These are phyloP conservation scores for Zaprionus ornatus DNA, from an alignment of 1,140 invertebrate genomes.

Conservation along the genomic window DNA sequence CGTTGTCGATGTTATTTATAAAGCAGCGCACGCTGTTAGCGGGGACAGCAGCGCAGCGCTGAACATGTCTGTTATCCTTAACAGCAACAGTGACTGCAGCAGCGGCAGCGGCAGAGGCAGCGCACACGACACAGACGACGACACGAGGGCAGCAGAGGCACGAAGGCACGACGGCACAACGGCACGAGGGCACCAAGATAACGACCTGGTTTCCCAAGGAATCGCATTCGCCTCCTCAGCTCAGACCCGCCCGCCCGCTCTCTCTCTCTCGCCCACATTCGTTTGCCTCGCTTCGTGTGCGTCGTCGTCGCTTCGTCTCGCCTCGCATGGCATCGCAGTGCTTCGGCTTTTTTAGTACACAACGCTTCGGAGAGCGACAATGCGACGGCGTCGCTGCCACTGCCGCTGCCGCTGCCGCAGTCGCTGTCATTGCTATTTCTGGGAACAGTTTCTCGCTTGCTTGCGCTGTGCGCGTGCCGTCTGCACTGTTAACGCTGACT, in stretches of 20 bases:
- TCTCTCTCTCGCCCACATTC: neutral
- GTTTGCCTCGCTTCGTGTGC: neutral
- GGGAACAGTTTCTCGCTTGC: constrained; percentile 34
- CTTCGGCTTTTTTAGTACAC: constrained; percentile 41
- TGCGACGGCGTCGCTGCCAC: constrained; percentile 28
- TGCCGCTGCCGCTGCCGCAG: neutral
- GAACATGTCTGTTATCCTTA: constrained; percentile 42
- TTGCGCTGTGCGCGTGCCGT: constrained; percentile 40
- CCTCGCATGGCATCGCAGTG: neutral
- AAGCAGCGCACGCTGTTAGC: constrained; percentile 10
- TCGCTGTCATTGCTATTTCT: neutral
- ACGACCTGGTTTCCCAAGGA: constrained; percentile 48
- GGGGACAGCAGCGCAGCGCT: neutral
- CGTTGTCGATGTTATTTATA: constrained; percentile 30
- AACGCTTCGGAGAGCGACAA: constrained; percentile 27
- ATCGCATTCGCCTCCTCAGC: neutral
- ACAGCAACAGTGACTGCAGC: constrained; percentile 17
- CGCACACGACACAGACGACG: constrained; percentile 5
- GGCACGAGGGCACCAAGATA: constrained; percentile 48
- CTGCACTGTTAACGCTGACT: constrained; percentile 28
- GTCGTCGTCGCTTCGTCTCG: constrained; percentile 15
- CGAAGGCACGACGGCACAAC: neutral
- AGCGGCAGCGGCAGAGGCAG: neutral
- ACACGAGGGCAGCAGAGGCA: neutral
- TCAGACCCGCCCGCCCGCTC: neutral